Conservation (phyloP, 2,797 vertebrate genomes). For the Poliocrania exsul region DNA sequence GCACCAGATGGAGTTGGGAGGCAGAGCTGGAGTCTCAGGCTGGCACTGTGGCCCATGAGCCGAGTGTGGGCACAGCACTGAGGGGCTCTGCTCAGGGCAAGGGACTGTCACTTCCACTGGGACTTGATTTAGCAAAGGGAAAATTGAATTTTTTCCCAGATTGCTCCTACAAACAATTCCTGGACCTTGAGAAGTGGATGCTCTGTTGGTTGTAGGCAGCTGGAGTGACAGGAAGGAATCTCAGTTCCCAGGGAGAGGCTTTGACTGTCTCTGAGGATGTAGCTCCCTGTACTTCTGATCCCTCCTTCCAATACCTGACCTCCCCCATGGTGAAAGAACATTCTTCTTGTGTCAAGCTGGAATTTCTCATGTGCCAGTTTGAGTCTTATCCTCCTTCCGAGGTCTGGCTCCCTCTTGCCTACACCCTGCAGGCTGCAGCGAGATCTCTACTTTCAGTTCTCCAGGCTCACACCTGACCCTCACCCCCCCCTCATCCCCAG, state of each 20-base stretch:
- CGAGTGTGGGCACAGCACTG: fast-evolving
- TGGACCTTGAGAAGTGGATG: neutral
- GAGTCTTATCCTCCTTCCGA: neutral
- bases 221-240: neutral
- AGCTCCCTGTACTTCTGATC: neutral
- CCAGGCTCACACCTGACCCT: neutral
- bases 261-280: neutral
- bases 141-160: neutral
- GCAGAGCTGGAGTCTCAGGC: neutral
- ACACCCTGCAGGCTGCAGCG: neutral
- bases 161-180: neutral
- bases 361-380: neutral
- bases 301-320: neutral
- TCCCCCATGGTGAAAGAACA: fast-evolving
- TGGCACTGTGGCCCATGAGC: neutral
- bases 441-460: neutral
- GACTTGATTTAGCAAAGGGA: neutral
- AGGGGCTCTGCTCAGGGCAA: neutral
- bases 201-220: neutral
- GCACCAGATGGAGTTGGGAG: neutral
- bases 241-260: neutral
- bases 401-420: neutral
- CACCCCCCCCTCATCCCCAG: neutral
- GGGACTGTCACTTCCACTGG: fast-evolving
- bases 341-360: neutral